Base-by-base conservation (phyloP, 2,797 vertebrate genomes). In the Rhabdophis nuchalis region DNA sequence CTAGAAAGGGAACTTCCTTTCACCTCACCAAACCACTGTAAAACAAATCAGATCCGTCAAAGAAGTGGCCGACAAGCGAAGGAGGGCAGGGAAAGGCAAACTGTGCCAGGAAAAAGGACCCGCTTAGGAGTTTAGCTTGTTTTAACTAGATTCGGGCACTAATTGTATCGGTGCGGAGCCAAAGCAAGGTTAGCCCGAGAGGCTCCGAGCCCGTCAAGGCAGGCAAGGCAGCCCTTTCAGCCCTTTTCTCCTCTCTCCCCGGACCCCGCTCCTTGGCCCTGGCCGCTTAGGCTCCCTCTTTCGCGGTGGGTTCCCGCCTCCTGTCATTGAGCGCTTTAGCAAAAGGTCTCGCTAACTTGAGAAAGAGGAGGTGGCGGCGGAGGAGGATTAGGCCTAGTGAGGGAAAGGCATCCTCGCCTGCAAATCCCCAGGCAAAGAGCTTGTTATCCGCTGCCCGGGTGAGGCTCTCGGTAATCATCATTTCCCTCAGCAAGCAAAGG, bases 361-460 rank as follows among this genome's bases (percentile, higher is more conserved):
- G 58, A 86, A 93, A 93, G 54, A 7, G 86, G 58, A 9, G 86
- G 50, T 25, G 25, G 91, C 90, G 92, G 58, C 3, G 86, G 60
- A 6, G 82, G 56, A 86, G 90, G 94, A 93, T 95, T 92, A 95
- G 93, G 92, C 92, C 92, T 41, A 54, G 89, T 61, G n/a, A 56
- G 91, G 88, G 86, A 85, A 92, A 90, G 94, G 92, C 93, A 89
- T 93, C 85, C 91, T 87, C 54, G 85, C 85, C 89, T 86, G 50
- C 32, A 92, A 91, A 92, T 94, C 95, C 89, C 92, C 87, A 72
- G 93, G 88, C 89, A 82, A 92, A 93, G 85, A 82, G 86, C 94
- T 93, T 89, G 89, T 94, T 94, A 93, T 60, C 85, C 82, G 58
- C 89, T 61, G 91, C 87, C 57, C 92, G 52, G 89, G 90, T 85